phyloP scores from a whole-genome alignment of 2,888 invertebrate species.

The Drosophila paranaensis region DNA sequence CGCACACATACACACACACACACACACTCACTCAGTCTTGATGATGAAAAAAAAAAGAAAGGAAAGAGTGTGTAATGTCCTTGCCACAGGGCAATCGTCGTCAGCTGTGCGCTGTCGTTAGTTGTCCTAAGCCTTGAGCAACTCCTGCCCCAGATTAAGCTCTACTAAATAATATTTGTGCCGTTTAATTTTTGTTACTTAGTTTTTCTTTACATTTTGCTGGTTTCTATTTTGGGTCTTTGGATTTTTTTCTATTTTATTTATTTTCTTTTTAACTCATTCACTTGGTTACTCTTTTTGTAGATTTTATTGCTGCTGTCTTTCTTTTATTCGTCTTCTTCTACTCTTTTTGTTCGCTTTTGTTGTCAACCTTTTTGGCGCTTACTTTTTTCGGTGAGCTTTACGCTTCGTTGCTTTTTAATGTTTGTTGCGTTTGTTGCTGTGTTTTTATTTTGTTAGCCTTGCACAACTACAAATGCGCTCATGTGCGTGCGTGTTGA shows the following conservation, averaged over 20 bases:
- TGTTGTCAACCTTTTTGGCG: slow-evolving; percentile 13
- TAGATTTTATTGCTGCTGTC: slow-evolving; percentile 33
- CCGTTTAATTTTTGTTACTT: slow-evolving; percentile 49
- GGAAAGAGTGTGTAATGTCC: slow-evolving; percentile 27
- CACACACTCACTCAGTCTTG: background rate
- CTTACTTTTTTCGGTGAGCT: slow-evolving; percentile 32
- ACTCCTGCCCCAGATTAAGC: slow-evolving; percentile 10
- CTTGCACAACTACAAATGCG: slow-evolving; percentile 48
- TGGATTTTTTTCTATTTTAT: slow-evolving; percentile 8
- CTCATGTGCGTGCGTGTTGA: slow-evolving; percentile 77
- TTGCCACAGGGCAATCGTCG: slow-evolving; percentile 47
- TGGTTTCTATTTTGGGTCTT: background rate
- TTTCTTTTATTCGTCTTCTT: slow-evolving; percentile 15
- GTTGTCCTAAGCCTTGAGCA: slow-evolving; percentile 22
- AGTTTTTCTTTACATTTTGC: slow-evolving; percentile 3
- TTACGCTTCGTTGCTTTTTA: slow-evolving; percentile 73
- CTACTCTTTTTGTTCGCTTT: slow-evolving; percentile 9
- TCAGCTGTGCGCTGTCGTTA: slow-evolving; percentile 59
- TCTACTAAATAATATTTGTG: slow-evolving; percentile 29
- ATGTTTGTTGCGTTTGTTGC: slow-evolving; percentile 61
- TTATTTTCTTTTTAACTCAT: slow-evolving; percentile 18
- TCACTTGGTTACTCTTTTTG: slow-evolving; percentile 54
- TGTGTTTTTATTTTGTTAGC: slow-evolving; percentile 4
- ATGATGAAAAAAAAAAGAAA: slow-evolving; percentile 2
- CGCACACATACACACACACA: too few relatives aligned